Conservation (phyloP, 2,888 invertebrate species). For the Netelia inedita region DNA sequence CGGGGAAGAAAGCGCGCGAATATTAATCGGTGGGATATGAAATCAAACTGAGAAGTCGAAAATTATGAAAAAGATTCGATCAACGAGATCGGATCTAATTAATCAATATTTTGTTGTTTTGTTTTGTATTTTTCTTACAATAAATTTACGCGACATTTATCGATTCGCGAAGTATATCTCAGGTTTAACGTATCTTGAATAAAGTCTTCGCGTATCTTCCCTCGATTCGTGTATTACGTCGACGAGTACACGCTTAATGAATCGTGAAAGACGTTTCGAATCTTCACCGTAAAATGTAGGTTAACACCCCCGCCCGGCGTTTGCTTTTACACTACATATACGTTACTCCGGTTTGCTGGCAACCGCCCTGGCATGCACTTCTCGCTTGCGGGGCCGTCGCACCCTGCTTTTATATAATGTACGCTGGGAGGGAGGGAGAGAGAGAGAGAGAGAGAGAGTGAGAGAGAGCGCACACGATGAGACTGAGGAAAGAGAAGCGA, state of each 20-base stretch:
- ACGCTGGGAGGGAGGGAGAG: constrained; percentile 41
- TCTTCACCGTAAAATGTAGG: constrained; percentile 80
- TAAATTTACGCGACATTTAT: background rate
- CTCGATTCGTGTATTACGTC: constrained; percentile 49
- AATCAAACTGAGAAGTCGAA: constrained; percentile 31
- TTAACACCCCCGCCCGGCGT: constrained; percentile 74
- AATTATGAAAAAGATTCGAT: background rate
- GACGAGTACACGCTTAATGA: constrained; percentile 70
- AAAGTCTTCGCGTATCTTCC: background rate
- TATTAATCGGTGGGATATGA: constrained; percentile 37
- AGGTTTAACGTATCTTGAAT: background rate
- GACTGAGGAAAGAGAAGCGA: constrained; percentile 18
- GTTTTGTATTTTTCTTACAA: background rate
- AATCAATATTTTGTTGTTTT: background rate
- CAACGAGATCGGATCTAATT: constrained; percentile 8
- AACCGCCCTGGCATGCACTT: constrained; percentile 60
- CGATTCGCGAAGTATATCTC: background rate
- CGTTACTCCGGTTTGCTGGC: constrained; percentile 31
- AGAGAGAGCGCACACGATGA: constrained; percentile 31
- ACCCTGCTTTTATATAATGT: constrained; percentile 65
- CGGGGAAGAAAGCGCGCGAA: constrained; percentile 1
- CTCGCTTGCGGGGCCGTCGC: constrained; percentile 50
- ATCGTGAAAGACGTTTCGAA: constrained; percentile 77
- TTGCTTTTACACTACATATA: constrained; percentile 72
- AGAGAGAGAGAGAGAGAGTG: constrained; percentile 20